Conservation (phyloP, 1,140 invertebrate genomes). For the Paracyclopina nana region DNA sequence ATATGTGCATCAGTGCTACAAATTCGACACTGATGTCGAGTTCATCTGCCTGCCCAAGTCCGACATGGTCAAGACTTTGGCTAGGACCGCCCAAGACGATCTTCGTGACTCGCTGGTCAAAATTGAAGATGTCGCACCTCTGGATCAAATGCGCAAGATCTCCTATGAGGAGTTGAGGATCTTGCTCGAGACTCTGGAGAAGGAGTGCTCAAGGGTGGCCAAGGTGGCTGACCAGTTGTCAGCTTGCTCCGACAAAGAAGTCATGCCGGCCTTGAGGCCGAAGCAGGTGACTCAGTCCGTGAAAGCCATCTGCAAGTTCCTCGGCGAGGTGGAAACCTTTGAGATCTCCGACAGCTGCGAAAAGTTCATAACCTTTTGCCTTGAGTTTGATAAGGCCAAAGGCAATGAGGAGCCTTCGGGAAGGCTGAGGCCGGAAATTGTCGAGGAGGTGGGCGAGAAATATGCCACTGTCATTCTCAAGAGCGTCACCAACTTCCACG, state of each 20-base stretch:
- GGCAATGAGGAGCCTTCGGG: neutral
- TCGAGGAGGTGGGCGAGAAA: neutral
- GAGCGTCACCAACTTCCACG: neutral
- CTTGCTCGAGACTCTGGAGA: constrained; percentile 48
- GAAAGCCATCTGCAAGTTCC: constrained; percentile 69
- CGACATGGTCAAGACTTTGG: constrained; percentile 40
- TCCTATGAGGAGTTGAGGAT: constrained; percentile 19
- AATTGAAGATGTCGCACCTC: constrained; percentile 10
- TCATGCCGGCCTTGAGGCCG: constrained; percentile 22
- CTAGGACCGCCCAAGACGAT: constrained; percentile 32
- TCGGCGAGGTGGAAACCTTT: constrained; percentile 65
- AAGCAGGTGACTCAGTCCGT: constrained; percentile 59
- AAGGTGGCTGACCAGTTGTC: constrained; percentile 25
- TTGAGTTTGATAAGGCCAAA: constrained; percentile 18
- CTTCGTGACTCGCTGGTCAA: constrained; percentile 1
- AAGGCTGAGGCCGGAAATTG: neutral
- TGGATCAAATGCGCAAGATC: neutral
- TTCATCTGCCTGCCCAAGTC: constrained; percentile 45
- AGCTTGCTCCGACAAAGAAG: constrained; percentile 21
- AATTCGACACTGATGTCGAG: constrained; percentile 70
- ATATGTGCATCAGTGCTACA: constrained; percentile 80
- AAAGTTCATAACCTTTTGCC: constrained; percentile 42
- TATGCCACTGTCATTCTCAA: too few species aligned
- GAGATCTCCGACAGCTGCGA: constrained; percentile 54
- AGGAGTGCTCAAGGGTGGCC: constrained; percentile 55